phyloP scores from a whole-genome alignment of 2,797 vertebrate species.

The Chlorospingus semifuscus region DNA sequence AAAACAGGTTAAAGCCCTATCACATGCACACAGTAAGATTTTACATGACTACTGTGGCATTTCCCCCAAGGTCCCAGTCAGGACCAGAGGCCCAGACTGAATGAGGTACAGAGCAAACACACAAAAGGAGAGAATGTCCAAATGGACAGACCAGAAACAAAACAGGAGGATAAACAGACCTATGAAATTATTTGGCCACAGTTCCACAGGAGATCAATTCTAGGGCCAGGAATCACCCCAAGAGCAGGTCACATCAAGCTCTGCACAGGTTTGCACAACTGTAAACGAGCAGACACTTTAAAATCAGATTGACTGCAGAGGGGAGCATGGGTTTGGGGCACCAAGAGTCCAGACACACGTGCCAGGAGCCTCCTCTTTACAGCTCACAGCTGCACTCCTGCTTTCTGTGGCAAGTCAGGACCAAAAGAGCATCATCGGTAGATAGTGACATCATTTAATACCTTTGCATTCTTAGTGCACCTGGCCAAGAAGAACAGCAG shows the following conservation, averaged over 20 bases:
- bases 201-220: not conserved
- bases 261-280: not conserved
- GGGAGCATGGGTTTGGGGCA: not conserved
- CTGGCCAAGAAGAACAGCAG: not conserved
- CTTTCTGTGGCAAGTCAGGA: not conserved
- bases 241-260: not conserved
- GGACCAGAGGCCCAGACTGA: not conserved
- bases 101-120: not conserved
- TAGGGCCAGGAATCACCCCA: not conserved
- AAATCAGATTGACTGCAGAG: not conserved
- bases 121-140: not conserved
- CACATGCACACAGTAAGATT: not conserved
- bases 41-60: not conserved
- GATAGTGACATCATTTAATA: not conserved
- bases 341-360: accelerated
- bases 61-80: not conserved
- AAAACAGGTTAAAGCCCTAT: not conserved
- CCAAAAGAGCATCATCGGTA: not conserved
- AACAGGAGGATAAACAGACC: not conserved
- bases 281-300: not conserved
- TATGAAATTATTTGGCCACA: not conserved
- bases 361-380: not conserved
- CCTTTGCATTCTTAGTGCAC: not conserved
- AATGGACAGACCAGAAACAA: not conserved
- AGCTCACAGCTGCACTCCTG: not conserved